These are phyloP conservation scores for Ips nitidus DNA, from an alignment of 1,140 invertebrate genomes.

Conservation along the genomic window DNA sequence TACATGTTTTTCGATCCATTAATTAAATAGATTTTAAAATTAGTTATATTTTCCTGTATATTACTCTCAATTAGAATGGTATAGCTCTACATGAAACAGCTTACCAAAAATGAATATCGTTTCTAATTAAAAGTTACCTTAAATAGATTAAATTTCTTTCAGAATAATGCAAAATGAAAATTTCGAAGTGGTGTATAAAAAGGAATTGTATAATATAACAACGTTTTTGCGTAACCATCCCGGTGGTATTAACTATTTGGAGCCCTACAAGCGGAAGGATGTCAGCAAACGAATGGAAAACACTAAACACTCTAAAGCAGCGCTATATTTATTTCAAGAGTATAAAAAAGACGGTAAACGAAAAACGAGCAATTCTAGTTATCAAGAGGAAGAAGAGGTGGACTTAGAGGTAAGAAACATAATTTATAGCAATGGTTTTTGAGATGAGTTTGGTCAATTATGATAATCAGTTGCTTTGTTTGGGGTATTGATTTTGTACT, in stretches of 20 bases:
- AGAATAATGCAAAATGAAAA: conserved; percentile 40
- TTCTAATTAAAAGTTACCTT: neutral
- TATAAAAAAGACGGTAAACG: conserved; percentile 52
- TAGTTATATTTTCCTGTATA: too few relatives aligned
- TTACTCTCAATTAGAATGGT: too few relatives aligned
- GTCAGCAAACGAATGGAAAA: conserved; percentile 56
- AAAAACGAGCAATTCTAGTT: conserved; percentile 7
- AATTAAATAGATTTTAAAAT: too few relatives aligned
- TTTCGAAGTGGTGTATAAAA: conserved; percentile 55
- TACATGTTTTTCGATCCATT: too few relatives aligned
- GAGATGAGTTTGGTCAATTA: conserved; percentile 19
- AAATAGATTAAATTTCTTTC: conserved; percentile 13
- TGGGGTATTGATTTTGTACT: too few relatives aligned
- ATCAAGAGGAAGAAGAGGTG: conserved; percentile 36
- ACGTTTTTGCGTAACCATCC: conserved; percentile 64
- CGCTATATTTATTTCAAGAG: conserved; percentile 64
- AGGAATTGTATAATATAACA: conserved; percentile 58
- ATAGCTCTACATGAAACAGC: too few relatives aligned
- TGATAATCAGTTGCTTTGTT: neutral
- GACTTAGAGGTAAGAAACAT: conserved; percentile 55
- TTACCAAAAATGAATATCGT: too few relatives aligned
- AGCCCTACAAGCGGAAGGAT: conserved; percentile 56
- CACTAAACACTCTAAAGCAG: conserved; percentile 61
- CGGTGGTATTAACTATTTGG: conserved; percentile 61
- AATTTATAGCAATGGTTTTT: conserved; percentile 6